Percentiles rank a stretch among this genome's conserved stretches.
Evolutionary conservation across 2,113 vertebrate species (phyloP).

Genomic region (Phycodurus eques): DNA sequence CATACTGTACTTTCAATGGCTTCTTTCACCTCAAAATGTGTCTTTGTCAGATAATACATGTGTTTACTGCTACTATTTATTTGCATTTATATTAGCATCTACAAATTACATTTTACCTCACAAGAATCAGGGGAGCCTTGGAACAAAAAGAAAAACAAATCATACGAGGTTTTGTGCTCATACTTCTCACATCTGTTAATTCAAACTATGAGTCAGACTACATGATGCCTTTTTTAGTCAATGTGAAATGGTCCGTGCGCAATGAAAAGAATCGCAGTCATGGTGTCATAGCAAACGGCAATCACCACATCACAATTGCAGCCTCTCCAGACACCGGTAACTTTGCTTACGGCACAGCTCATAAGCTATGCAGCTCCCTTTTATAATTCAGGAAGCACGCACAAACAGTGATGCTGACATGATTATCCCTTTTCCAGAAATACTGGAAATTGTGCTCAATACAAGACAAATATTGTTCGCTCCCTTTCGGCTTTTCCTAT

Average conservation of each 20-base stretch:
- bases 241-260: not conserved
- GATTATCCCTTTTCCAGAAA: not conserved
- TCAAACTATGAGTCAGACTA: not conserved
- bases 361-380: not conserved
- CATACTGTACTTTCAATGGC: not conserved
- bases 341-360: slow-evolving; percentile 3
- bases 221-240: not conserved
- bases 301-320: not conserved
- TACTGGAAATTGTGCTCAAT: not conserved
- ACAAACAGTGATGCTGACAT: not conserved
- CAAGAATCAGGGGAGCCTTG: not conserved
- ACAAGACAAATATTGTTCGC: not conserved
- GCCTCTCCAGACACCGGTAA: not conserved
- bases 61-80: not conserved
- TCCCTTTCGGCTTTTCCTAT: not conserved
- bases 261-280: not conserved
- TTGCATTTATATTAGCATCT: not conserved
- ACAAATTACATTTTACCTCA: not conserved
- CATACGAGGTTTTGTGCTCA: not conserved
- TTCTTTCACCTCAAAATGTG: not conserved
- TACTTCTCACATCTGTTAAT: not conserved
- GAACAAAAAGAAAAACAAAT: not conserved
- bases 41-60: not conserved
- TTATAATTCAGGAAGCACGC: not conserved
- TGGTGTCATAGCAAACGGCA: not conserved